These are phyloP conservation scores for Barypeithes pellucidus DNA, from an alignment of 2,888 invertebrate species.

Conservation along the genomic window DNA sequence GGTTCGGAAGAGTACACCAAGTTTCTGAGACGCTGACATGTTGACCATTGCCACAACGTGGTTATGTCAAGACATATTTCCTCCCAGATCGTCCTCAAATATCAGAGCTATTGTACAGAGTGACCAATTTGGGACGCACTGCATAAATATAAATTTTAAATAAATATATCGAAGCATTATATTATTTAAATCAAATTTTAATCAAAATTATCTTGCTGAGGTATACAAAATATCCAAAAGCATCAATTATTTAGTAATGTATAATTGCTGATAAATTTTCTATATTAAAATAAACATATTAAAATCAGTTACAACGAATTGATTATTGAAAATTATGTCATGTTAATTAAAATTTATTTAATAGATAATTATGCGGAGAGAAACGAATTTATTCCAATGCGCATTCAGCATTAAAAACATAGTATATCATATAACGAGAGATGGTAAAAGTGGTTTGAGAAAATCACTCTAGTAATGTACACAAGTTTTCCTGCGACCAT, in stretches of 20 bases:
- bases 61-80: too few relatives aligned
- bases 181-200: not conserved
- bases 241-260: not conserved
- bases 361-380: not conserved
- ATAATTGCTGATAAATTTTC: conserved; percentile 13
- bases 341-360: conserved; percentile 12
- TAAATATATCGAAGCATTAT: not conserved
- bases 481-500: too few relatives aligned
- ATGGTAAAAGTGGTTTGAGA: too few relatives aligned
- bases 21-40: too few relatives aligned
- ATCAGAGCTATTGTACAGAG: too few relatives aligned
- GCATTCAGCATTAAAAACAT: not conserved
- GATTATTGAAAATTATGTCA: not conserved
- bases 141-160: not conserved
- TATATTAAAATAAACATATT: conserved; percentile 12
- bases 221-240: not conserved
- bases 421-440: too few relatives aligned
- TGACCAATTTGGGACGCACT: not conserved
- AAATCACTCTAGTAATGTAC: too few relatives aligned
- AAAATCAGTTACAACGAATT: conserved; percentile 2
- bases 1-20: too few relatives aligned
- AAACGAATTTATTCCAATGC: not conserved
- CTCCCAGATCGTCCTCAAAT: too few relatives aligned
- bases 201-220: conserved; percentile 1
- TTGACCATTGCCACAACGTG: too few relatives aligned